Base-by-base conservation (phyloP, 2,113 vertebrate species). In the Vicugna pacos region DNA sequence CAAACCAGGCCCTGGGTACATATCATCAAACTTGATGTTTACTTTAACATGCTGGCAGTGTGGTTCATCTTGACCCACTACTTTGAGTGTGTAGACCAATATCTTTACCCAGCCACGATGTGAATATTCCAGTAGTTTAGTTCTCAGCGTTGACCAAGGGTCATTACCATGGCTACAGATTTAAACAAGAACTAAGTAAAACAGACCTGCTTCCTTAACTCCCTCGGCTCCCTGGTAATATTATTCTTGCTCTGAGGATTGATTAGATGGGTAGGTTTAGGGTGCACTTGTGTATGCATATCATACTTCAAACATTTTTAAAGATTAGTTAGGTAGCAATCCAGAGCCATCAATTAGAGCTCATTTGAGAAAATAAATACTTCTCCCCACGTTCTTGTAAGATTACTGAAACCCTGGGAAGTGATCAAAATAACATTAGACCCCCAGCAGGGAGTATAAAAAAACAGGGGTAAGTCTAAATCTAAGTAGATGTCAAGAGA, bases 361-460 rank as follows among this genome's bases (percentile, higher is more conserved):
- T 93, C 28, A 24, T 79, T 89, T 52, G 17, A 90, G 30, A 82
- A 92, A 60, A 82, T 35, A 82, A 86, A 83, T 38, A 60, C 4
- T 54, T 75, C 65, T 5, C 1, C 24, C 13, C 9, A 58, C 3
- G 8, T 64, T 83, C 77, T 22, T 69, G 20, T 76, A 93, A 90
- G 24, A 94, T 90, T 87, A 77, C 32, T 72, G 32, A 90, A 94
- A 87, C n/a, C 52, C 20, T 90, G 35, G 28, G 32, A 82, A 87
- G 48, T 90, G 72, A 87, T 12, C 75, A 90, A 86, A 96, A 94
- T 80, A 94, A 84, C 46, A 70, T 77, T 82, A 85, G 46, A 32
- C 94, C 90, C 52, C 6, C 54, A 83, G 7, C 87, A 72, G 35
- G 26, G 32, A 87, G 65, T 77, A 87, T 17, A 1, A 50, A 83